These are phyloP conservation scores for Ceryle rudis DNA, from an alignment of 2,797 vertebrate genomes.

Conservation along the genomic window DNA sequence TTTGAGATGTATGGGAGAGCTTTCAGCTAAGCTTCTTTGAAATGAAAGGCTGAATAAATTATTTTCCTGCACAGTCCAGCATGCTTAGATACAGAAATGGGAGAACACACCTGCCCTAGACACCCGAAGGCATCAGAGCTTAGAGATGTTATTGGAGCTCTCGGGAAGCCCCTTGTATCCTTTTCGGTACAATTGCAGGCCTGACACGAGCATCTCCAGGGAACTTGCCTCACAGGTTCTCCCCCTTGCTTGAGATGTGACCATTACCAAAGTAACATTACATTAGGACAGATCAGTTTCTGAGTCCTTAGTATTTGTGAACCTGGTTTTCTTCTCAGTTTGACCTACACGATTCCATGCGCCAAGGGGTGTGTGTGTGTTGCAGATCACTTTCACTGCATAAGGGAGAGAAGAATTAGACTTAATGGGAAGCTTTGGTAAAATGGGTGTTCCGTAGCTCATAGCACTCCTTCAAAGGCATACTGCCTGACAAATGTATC, in stretches of 20 bases:
- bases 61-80: background rate
- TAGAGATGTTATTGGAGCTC: background rate
- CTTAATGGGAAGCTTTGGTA: background rate
- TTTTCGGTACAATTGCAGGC: background rate
- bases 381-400: background rate
- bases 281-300: background rate
- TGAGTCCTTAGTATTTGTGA: background rate
- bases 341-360: background rate
- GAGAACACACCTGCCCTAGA: background rate
- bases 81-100: background rate
- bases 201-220: background rate
- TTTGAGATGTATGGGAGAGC: background rate
- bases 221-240: background rate
- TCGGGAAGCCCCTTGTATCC: rapidly evolving
- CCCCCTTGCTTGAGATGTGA: background rate
- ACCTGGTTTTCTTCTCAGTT: background rate
- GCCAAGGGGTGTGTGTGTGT: too few species aligned
- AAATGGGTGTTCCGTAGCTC: background rate
- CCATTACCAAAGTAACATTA: background rate
- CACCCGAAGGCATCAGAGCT: background rate
- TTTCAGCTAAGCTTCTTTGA: background rate
- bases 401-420: background rate
- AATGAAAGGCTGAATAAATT: background rate
- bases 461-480: background rate
- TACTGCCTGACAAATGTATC: background rate